Conservation (phyloP, 2,113 vertebrate species). For the Leucopsar rothschildi region DNA sequence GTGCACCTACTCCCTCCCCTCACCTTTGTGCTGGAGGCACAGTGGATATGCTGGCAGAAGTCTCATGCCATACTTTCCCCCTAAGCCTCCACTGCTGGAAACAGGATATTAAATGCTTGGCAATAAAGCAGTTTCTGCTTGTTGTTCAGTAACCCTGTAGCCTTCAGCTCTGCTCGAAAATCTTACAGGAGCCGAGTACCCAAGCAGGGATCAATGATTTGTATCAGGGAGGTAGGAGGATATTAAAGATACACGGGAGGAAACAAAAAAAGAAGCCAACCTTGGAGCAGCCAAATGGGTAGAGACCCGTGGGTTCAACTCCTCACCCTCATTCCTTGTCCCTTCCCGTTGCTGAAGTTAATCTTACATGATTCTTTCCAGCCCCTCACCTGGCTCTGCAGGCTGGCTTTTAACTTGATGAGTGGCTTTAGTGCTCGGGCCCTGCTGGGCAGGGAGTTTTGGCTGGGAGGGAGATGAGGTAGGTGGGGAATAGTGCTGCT, state of each 20-base stretch:
- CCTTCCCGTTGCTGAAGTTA: neutral
- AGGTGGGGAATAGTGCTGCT: neutral
- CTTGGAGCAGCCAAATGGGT: neutral
- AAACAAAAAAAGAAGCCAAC: neutral
- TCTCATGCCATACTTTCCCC: neutral
- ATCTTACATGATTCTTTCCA: neutral
- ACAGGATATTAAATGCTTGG: conserved; percentile 51
- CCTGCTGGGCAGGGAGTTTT: neutral
- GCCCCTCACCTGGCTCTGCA: neutral
- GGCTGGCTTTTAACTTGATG: neutral
- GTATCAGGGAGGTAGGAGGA: conserved; percentile 2
- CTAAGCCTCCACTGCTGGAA: conserved; percentile 15
- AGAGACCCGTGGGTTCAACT: neutral
- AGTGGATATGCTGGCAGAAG: neutral
- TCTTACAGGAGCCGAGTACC: neutral
- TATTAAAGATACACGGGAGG: conserved; percentile 10
- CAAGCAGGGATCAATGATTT: conserved; percentile 32
- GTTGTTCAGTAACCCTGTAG: conserved; percentile 56
- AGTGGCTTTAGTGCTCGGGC: neutral
- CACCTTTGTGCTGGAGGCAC: conserved; percentile 1
- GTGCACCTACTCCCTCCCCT: neutral
- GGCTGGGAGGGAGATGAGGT: neutral
- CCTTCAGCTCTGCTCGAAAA: conserved; percentile 50
- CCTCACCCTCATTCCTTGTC: neutral
- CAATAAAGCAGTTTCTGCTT: conserved; percentile 57